phyloP scores from a whole-genome alignment of 2,113 vertebrate genomes.

The Microtus richardsoni region DNA sequence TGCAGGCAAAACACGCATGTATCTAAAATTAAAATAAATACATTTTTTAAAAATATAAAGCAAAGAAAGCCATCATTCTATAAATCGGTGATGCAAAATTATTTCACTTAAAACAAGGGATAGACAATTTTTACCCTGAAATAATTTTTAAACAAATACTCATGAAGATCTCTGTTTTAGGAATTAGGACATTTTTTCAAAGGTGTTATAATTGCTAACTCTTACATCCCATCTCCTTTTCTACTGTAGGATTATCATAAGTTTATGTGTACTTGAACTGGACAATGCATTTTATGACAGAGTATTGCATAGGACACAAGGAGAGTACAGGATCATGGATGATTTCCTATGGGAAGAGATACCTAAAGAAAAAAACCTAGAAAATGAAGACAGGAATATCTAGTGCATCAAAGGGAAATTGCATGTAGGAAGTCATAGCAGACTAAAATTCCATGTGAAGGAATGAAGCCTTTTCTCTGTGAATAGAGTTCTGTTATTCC shows the following conservation, averaged over 20 bases:
- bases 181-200: not conserved
- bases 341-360: not conserved
- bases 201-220: not conserved
- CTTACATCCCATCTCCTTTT: not conserved
- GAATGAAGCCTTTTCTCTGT: not conserved
- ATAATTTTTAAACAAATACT: not conserved
- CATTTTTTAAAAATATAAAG: not conserved
- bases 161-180: not conserved
- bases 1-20: not conserved
- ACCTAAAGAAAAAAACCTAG: not conserved
- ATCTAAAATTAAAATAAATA: not conserved
- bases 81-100: not conserved
- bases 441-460: not conserved
- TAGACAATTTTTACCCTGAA: not conserved
- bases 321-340: not conserved
- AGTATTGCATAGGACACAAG: not conserved
- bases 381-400: not conserved
- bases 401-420: not conserved
- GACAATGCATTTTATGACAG: not conserved
- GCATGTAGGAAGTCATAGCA: not conserved
- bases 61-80: conserved; percentile 9
- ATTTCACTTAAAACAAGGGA: not conserved
- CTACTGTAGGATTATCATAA: not conserved
- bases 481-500: not conserved
- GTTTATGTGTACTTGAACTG: not conserved